phyloP scores from a whole-genome alignment of 2,113 vertebrate genomes.

The Myodes glareolus region DNA sequence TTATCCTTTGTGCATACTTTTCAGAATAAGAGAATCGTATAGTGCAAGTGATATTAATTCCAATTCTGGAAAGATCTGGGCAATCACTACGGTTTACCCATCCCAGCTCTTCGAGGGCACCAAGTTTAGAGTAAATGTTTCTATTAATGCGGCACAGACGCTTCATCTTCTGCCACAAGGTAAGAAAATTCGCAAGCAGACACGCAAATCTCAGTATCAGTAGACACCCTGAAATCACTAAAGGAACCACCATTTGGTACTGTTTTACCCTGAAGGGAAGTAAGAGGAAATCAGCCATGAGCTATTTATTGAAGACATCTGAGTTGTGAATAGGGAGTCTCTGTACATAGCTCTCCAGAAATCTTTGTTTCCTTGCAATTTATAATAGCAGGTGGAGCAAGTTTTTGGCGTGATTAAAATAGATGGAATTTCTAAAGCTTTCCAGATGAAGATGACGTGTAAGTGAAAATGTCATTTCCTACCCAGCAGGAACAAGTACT shows the following conservation, averaged over 20 bases:
- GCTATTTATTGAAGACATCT: neutral
- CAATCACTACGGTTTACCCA: conserved; percentile 73
- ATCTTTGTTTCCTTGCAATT: neutral
- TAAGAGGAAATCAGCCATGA: conserved; percentile 26
- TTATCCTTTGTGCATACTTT: conserved; percentile 36
- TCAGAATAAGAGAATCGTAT: conserved; percentile 82
- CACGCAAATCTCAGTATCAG: neutral
- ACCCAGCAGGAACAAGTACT: neutral
- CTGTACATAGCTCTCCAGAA: neutral
- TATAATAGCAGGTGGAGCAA: neutral
- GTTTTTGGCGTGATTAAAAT: conserved; percentile 24
- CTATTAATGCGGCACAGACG: conserved; percentile 31
- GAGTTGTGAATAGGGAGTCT: neutral
- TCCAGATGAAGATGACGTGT: neutral
- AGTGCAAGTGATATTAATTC: conserved; percentile 75
- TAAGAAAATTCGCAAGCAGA: conserved; percentile 43
- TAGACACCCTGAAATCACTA: neutral
- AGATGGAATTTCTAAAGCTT: neutral
- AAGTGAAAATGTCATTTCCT: neutral
- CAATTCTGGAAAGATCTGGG: conserved; percentile 85
- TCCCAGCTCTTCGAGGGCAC: conserved; percentile 65
- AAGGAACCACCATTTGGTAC: neutral
- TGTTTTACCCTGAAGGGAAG: conserved; percentile 27
- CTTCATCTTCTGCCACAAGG: conserved; percentile 68
- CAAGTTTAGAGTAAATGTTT: conserved; percentile 78